Evolutionary conservation across 2,113 vertebrate species (phyloP).

Genomic region (Actenoides hombroni): DNA sequence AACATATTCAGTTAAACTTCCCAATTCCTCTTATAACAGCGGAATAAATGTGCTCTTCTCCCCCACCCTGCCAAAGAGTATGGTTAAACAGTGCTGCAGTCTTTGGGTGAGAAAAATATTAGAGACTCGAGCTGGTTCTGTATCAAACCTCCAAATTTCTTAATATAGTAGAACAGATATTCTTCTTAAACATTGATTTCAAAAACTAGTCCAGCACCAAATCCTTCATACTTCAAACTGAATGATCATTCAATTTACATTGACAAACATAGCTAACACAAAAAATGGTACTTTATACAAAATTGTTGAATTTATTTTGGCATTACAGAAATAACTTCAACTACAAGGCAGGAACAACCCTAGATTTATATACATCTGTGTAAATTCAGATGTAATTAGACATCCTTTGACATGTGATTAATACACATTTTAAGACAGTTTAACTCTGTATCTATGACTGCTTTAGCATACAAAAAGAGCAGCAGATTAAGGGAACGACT

Average conservation of each 20-base stretch:
- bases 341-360: background rate
- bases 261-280: background rate
- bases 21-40: background rate
- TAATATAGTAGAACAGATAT: background rate
- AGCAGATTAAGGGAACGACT: background rate
- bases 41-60: rapidly evolving
- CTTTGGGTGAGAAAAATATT: background rate
- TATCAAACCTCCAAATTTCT: background rate
- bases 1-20: background rate
- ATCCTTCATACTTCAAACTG: background rate
- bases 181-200: background rate
- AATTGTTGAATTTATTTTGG: background rate
- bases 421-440: background rate
- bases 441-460: background rate
- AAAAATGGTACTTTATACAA: background rate
- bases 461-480: background rate
- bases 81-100: background rate
- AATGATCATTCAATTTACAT: background rate
- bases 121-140: background rate
- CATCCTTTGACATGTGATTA: background rate
- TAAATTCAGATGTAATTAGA: background rate
- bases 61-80: rapidly evolving
- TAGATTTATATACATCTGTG: rapidly evolving
- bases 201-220: background rate
- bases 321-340: background rate